A percentile compares a stretch with the other conserved stretches of the same genome.
These are phyloP conservation scores for Myathropa florea DNA, from an alignment of 2,888 invertebrate genomes.

Conservation along the genomic window DNA sequence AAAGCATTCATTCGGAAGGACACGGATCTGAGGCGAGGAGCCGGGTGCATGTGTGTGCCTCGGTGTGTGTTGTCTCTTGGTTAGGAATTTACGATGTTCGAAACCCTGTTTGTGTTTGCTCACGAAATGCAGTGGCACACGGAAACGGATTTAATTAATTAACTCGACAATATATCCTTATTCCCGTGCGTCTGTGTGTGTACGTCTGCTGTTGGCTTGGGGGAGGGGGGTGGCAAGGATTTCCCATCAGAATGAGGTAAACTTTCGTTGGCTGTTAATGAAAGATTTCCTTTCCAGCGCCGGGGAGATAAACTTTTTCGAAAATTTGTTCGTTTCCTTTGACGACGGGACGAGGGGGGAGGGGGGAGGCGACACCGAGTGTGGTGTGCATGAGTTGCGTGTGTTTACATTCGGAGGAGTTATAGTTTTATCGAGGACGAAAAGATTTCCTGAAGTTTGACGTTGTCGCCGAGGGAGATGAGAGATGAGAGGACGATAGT, in stretches of 20 bases:
- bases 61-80: background rate
- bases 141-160: conserved; percentile 37
- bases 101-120: background rate
- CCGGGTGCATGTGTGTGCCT: background rate
- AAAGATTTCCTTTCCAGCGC: background rate
- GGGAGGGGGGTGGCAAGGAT: background rate
- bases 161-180: conserved; percentile 22
- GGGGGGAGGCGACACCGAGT: background rate
- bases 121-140: conserved; percentile 10
- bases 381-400: background rate
- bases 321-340: background rate
- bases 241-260: background rate
- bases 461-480: background rate
- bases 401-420: background rate
- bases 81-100: background rate
- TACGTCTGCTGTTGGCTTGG: background rate
- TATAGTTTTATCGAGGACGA: background rate
- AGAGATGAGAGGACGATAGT: background rate
- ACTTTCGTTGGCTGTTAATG: background rate
- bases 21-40: background rate
- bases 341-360: background rate
- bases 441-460: background rate
- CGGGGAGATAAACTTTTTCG: background rate
- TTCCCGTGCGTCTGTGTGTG: background rate
- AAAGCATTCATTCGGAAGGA: background rate